Evolutionary conservation across 1,140 invertebrate genomes (phyloP).

Genomic region (Scylla paramamosain): DNA sequence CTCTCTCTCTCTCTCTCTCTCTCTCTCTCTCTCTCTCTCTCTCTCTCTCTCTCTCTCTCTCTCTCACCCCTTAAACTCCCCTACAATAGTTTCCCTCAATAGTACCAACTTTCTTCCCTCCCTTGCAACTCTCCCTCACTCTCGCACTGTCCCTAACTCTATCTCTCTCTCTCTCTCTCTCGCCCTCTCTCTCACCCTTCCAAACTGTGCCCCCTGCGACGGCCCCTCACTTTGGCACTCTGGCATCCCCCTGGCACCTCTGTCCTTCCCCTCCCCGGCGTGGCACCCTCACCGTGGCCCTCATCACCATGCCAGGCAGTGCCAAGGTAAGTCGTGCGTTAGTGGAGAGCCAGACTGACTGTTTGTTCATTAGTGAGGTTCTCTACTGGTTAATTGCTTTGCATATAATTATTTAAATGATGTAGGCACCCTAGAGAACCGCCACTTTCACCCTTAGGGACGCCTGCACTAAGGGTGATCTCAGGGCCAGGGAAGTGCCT

Average conservation of each 20-base stretch:
- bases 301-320: slow-evolving; percentile 65
- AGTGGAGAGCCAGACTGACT: slow-evolving; percentile 56
- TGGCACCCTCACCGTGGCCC: slow-evolving; percentile 37
- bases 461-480: background rate
- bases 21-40: background rate
- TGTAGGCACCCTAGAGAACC: background rate
- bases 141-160: background rate
- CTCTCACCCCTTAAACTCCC: background rate
- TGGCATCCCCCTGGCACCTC: background rate
- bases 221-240: background rate
- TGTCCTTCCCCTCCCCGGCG: background rate
- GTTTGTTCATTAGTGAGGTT: slow-evolving; percentile 66
- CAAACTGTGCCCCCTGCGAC: background rate
- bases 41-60: background rate
- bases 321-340: slow-evolving; percentile 64
- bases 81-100: background rate
- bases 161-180: background rate
- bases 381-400: slow-evolving; percentile 53
- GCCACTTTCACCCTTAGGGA: background rate
- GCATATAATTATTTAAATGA: slow-evolving; percentile 71
- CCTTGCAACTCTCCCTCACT: background rate
- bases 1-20: background rate
- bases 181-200: background rate
- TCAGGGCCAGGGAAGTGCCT: too few species aligned
- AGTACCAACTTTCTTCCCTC: too few species aligned